These are phyloP conservation scores for Spea bombifrons DNA, from an alignment of 2,113 vertebrate genomes.

Conservation along the genomic window DNA sequence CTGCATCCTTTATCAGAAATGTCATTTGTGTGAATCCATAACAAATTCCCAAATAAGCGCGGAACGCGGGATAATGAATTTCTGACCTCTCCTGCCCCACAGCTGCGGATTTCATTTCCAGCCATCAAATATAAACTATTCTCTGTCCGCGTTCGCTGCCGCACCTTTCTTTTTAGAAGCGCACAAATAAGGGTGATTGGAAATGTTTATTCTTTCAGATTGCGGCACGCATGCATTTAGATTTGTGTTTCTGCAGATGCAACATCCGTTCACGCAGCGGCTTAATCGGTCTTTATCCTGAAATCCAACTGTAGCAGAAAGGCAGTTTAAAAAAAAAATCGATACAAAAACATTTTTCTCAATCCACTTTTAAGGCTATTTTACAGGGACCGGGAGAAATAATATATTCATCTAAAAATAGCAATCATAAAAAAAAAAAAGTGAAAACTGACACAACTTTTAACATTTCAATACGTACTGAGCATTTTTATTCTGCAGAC, in stretches of 20 bases:
- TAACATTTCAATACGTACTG: no score
- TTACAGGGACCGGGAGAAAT: no score
- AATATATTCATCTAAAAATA: no score
- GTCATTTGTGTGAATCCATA: neutral
- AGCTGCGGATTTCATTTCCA: constrained; percentile 10
- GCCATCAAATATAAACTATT: neutral
- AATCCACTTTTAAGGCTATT: no score
- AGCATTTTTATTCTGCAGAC: no score
- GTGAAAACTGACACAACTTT: no score
- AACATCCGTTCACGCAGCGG: no score
- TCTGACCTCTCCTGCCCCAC: constrained; percentile 27
- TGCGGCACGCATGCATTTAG: neutral
- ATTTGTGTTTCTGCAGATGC: neutral
- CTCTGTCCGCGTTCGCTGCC: neutral
- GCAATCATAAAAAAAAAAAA: no score
- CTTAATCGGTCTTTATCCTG: no score
- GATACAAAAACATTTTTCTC: no score
- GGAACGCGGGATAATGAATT: constrained; percentile 20
- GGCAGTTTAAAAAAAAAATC: no score
- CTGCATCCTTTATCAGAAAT: neutral
- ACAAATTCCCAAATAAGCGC: constrained; percentile 23
- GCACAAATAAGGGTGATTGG: neutral
- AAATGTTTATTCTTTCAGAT: neutral
- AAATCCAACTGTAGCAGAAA: no score
- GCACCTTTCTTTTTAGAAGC: constrained; percentile 3